Evolutionary conservation across 1,140 invertebrate species (phyloP), one percentile per base, ranked within the genome.

Genomic region (Carposina sasakii): DNA sequence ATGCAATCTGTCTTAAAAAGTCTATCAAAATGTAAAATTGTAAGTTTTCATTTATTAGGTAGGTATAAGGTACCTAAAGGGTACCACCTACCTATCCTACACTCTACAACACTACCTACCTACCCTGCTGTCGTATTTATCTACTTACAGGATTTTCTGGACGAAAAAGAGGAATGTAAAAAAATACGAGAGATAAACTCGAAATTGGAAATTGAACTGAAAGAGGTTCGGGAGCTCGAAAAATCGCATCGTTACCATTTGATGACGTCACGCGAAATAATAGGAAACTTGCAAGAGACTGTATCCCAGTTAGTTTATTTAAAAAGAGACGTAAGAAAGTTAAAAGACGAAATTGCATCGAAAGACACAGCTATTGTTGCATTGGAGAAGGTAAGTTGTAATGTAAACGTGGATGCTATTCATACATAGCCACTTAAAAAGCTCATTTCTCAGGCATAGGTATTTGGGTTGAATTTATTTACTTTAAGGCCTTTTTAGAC

Each of bases 301-400:
- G 76, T 86, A 16, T 77, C 82, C 12, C 75, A 84, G 23, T 50
- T 86, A 10, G 68, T 84, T 28, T 77, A 77, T 61, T 48, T 85
- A 5, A 86, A 83, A 67, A 64, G 74, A 31, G 81, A 85, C 33
- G 48, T 74, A 2, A 85, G 83, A 60, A 73, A 66, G 44, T 61
- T 79, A 26, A 75, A 71, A 51, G 75, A 83, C 6, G 76, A 84
- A 57, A 63, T 79, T 41, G 16, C 42, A 46, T 47, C 63, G 5
- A 82, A 73, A 54, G 72, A 83, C 34, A 52, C 51, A 8, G 56
- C 40, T 16, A 75, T 86, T 37, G 17, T 44, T 9, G 52, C 63
- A 24, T 53, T 81, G 34, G 57, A 81, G 61, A 75, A 72, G 65
- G 83, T 83, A 56, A 26, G 50, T 6, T 28, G 24, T n/a, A n/a